phyloP scores from a whole-genome alignment of 2,113 vertebrate genomes.

The Platysternon megacephalum region DNA sequence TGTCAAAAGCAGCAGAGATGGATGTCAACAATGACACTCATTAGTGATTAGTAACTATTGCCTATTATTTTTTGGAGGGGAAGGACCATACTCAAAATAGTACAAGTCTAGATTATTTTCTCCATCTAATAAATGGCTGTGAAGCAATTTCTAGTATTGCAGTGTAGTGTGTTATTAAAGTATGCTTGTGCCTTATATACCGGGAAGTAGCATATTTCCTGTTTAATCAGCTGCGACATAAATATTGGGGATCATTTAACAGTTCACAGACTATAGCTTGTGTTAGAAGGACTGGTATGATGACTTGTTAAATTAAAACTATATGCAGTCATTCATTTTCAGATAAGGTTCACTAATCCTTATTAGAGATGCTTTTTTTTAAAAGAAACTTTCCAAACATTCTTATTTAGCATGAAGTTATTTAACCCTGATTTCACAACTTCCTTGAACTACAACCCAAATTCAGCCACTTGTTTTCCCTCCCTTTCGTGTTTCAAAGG shows the following conservation, averaged over 20 bases:
- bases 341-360: slow-evolving; percentile 47
- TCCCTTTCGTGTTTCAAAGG: fast-evolving
- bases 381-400: slow-evolving; percentile 21
- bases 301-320: slow-evolving; percentile 64
- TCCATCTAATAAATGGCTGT: slow-evolving; percentile 20
- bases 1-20: background rate
- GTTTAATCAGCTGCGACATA: slow-evolving; percentile 75
- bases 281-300: slow-evolving; percentile 52
- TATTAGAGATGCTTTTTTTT: slow-evolving; percentile 2
- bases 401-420: background rate
- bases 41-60: background rate
- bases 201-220: slow-evolving; percentile 74
- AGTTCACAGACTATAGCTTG: slow-evolving; percentile 64
- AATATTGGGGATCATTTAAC: slow-evolving; percentile 77
- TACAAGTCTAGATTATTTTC: slow-evolving; percentile 8
- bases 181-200: slow-evolving; percentile 64
- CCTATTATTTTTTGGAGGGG: background rate
- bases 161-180: slow-evolving; percentile 60
- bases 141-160: slow-evolving; percentile 63
- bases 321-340: slow-evolving; percentile 4
- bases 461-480: fast-evolving
- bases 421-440: background rate
- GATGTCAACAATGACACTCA: background rate
- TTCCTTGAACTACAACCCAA: background rate
- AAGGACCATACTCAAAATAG: background rate